Percentiles rank a stretch among this genome's conserved stretches.
These are phyloP conservation scores for Geotrypetes seraphini DNA, from an alignment of 2,797 vertebrate species.

Conservation along the genomic window DNA sequence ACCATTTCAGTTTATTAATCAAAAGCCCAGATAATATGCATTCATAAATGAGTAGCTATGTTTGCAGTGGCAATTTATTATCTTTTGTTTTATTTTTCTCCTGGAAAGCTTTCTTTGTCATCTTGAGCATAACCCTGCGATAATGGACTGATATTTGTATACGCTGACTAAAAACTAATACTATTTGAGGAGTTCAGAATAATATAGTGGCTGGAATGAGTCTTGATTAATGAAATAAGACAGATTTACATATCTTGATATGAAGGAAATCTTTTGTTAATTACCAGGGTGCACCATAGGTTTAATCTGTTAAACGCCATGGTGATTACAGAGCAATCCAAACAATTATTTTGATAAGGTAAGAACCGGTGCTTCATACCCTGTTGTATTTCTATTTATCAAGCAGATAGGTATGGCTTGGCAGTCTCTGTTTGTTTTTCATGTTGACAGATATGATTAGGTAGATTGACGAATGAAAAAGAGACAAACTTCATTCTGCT, in stretches of 20 bases:
- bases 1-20: no score
- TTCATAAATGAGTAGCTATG: no score
- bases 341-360: slow-evolving; percentile 21
- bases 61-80: no score
- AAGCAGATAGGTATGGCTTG: slow-evolving; percentile 6
- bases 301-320: slow-evolving; percentile 34
- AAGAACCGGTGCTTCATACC: slow-evolving; percentile 17
- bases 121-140: no score
- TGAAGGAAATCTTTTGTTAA: slow-evolving; percentile 47
- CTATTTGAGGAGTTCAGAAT: slow-evolving; percentile 1
- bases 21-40: no score
- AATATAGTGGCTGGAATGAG: slow-evolving; percentile 13
- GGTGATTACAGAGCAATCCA: slow-evolving; percentile 31
- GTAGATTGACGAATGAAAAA: no score
- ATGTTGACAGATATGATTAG: slow-evolving; percentile 2
- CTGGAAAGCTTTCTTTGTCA: no score
- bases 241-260: slow-evolving; percentile 37
- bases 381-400: slow-evolving; percentile 28
- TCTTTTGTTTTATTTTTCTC: no score
- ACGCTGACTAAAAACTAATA: slow-evolving; percentile 12
- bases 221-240: slow-evolving; percentile 30
- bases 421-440: neutral
- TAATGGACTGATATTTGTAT: slow-evolving; percentile 33
- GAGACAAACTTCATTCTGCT: neutral
- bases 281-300: slow-evolving; percentile 31